Evolutionary conservation across 2,113 vertebrate genomes (phyloP).

Genomic region (Ptilonorhynchus violaceus): DNA sequence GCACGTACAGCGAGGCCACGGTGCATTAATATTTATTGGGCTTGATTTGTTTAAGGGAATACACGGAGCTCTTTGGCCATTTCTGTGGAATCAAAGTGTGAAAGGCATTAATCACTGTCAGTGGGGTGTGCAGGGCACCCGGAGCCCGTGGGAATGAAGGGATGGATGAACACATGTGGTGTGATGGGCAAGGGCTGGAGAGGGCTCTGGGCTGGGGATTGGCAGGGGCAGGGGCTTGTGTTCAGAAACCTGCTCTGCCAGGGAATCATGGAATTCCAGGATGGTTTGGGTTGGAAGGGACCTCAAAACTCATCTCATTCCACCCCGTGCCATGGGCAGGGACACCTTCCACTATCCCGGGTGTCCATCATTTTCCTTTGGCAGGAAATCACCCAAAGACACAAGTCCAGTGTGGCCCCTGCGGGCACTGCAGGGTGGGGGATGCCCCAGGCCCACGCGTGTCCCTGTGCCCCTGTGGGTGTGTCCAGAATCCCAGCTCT

Average conservation of each 20-base stretch:
- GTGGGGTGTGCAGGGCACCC: background rate
- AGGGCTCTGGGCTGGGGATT: background rate
- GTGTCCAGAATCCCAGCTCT: background rate
- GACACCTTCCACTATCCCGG: background rate
- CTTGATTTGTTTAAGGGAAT: slow-evolving; percentile 60
- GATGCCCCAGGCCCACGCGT: rapidly evolving
- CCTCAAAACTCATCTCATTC: rapidly evolving
- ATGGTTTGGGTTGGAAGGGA: background rate
- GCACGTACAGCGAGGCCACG: background rate
- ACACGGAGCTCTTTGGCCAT: slow-evolving; percentile 23
- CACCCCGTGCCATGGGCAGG: background rate
- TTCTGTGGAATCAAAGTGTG: slow-evolving; percentile 19
- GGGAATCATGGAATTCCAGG: background rate
- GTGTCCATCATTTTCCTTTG: rapidly evolving
- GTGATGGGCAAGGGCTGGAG: background rate
- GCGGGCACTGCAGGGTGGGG: background rate
- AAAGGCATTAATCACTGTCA: background rate
- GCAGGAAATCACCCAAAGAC: rapidly evolving
- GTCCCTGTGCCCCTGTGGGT: rapidly evolving
- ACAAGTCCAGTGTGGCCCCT: rapidly evolving
- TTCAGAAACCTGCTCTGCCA: background rate
- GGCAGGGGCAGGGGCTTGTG: background rate
- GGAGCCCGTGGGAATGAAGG: background rate
- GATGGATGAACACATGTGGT: background rate
- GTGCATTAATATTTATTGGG: slow-evolving; percentile 68